Evolutionary conservation across 2,113 vertebrate species (phyloP).

Genomic region (Pandion haliaetus): DNA sequence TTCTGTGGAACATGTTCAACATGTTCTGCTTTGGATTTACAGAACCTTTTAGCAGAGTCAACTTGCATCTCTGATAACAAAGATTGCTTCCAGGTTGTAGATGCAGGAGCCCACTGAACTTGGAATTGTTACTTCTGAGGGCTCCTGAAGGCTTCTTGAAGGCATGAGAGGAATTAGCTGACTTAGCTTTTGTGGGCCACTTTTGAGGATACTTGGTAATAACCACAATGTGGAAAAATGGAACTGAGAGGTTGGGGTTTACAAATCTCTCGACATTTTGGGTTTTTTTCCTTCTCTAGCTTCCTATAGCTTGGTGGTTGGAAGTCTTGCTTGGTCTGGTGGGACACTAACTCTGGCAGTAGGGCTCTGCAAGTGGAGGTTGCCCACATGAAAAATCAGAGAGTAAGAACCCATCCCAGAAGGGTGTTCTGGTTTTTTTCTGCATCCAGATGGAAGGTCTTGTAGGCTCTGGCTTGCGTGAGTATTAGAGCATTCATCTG

Average conservation of each 20-base stretch:
- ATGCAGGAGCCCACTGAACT: not conserved
- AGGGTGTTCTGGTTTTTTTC: not conserved
- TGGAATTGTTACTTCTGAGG: not conserved
- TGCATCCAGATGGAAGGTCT: not conserved
- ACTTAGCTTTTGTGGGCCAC: not conserved
- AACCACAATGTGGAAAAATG: rapidly evolving
- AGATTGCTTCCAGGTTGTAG: not conserved
- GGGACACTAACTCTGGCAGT: not conserved
- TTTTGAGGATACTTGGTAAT: not conserved
- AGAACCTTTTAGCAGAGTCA: not conserved
- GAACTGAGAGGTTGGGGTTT: not conserved
- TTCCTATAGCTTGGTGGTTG: not conserved
- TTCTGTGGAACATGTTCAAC: not conserved
- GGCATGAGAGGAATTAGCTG: not conserved
- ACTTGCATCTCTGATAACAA: not conserved
- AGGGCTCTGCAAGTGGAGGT: not conserved
- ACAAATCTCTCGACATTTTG: not conserved
- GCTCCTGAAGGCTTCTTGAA: not conserved
- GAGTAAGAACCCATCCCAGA: not conserved
- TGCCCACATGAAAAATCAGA: not conserved
- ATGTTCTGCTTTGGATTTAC: not conserved
- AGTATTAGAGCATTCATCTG: not conserved
- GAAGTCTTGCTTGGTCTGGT: not conserved
- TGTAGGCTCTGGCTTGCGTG: not conserved
- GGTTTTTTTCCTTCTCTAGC: not conserved